These are phyloP conservation scores for Gouania willdenowi DNA, from an alignment of 2,797 vertebrate genomes.

Conservation along the genomic window DNA sequence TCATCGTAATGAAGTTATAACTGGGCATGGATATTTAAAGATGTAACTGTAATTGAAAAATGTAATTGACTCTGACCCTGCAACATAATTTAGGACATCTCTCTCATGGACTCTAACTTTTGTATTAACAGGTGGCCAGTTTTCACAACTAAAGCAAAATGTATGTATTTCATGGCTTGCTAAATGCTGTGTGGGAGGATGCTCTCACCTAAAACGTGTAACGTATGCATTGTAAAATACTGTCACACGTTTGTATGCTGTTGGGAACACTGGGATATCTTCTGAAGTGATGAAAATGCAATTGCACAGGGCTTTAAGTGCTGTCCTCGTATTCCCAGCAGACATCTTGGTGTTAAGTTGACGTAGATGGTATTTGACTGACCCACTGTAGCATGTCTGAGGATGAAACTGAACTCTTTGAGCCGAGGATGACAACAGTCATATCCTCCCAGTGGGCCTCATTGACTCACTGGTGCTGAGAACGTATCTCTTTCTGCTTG, in stretches of 20 bases:
- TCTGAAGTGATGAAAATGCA: slow-evolving; percentile 26
- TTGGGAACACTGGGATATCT: slow-evolving; percentile 35
- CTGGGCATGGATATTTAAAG: too few species aligned
- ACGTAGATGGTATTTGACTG: slow-evolving; percentile 64
- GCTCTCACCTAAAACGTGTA: slow-evolving; percentile 19
- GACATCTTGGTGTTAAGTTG: slow-evolving; percentile 51
- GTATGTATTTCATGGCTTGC: slow-evolving; percentile 7
- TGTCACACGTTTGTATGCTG: slow-evolving; percentile 12
- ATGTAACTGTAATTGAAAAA: too few species aligned
- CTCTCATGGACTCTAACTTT: background rate
- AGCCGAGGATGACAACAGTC: slow-evolving; percentile 51
- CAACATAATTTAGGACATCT: too few species aligned
- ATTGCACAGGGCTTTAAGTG: slow-evolving; percentile 25
- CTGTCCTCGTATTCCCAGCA: slow-evolving; percentile 64
- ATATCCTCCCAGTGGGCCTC: slow-evolving; percentile 59
- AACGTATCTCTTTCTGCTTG: slow-evolving; percentile 37
- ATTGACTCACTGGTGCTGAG: slow-evolving; percentile 52
- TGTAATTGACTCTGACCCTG: too few species aligned
- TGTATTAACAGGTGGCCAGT: background rate
- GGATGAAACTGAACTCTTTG: slow-evolving; percentile 30
- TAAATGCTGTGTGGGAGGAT: slow-evolving; percentile 18
- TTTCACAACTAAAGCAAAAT: slow-evolving; percentile 3
- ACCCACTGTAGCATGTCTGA: slow-evolving; percentile 47
- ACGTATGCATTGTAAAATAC: slow-evolving; percentile 28
- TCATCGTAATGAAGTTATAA: too few species aligned